These are phyloP conservation scores for Scaptomyza cyrtandrae DNA, from an alignment of 2,888 invertebrate species.

Conservation along the genomic window DNA sequence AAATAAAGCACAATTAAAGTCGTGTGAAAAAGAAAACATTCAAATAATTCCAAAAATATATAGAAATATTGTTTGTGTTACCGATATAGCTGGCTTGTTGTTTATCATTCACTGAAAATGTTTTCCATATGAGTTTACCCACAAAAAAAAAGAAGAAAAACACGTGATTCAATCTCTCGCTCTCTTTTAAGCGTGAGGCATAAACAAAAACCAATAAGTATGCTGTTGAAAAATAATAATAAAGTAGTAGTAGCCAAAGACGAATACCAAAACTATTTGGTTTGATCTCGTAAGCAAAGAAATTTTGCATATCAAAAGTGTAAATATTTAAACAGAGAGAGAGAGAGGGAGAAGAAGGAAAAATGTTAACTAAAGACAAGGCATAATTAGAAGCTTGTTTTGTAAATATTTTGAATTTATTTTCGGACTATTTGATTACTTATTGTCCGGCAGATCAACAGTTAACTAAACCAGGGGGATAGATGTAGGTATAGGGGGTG, in stretches of 20 bases:
- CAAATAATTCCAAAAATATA: conserved; percentile 10
- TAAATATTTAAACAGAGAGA: conserved; percentile 72
- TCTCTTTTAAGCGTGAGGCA: conserved; percentile 1
- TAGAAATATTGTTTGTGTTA: conserved; percentile 26
- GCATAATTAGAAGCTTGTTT: conserved; percentile 57
- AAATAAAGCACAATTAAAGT: conserved; percentile 39
- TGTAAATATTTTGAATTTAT: conserved; percentile 77
- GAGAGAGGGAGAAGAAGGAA: not conserved
- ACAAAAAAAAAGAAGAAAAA: conserved; percentile 12
- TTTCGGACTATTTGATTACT: conserved; percentile 70
- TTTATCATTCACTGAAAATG: conserved; percentile 15
- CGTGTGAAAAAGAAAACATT: conserved; percentile 67
- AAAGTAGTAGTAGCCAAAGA: not conserved
- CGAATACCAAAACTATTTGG: conserved; percentile 17
- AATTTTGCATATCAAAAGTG: conserved; percentile 42
- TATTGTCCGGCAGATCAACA: conserved; percentile 65
- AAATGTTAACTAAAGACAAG: conserved; percentile 57
- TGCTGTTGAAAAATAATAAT: conserved; percentile 21
- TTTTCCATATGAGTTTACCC: conserved; percentile 16
- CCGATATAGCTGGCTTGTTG: conserved; percentile 6
- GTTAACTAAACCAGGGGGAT: too few relatives aligned
- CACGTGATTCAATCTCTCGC: conserved; percentile 58
- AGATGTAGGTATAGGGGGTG: not conserved
- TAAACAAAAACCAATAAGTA: conserved; percentile 31
- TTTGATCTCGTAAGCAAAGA: conserved; percentile 44